Percentiles rank a stretch among this genome's conserved stretches.
Conservation (phyloP, 2,888 invertebrate species). For the Malthinus flaveolus region DNA sequence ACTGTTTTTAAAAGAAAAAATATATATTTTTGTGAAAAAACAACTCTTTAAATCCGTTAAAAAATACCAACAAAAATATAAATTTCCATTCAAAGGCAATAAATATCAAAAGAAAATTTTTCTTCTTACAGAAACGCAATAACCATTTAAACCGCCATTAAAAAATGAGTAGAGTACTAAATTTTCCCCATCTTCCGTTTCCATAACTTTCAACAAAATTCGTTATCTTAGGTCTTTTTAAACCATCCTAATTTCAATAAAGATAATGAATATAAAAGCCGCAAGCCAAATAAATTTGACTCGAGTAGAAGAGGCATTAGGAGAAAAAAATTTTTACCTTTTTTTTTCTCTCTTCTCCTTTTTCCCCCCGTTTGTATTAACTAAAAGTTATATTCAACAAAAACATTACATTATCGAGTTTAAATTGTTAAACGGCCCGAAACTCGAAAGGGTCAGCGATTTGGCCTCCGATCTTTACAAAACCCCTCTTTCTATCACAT, state of each 20-base stretch:
- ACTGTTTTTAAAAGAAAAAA: not conserved
- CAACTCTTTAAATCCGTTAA: not conserved
- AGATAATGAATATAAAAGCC: slow-evolving; percentile 6
- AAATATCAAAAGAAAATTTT: not conserved
- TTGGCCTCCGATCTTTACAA: slow-evolving; percentile 20
- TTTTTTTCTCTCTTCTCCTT: not conserved
- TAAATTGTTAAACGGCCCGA: slow-evolving; percentile 24
- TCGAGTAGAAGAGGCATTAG: not conserved
- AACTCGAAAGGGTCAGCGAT: slow-evolving; percentile 24
- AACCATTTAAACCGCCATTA: not conserved
- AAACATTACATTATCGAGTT: slow-evolving; percentile 18
- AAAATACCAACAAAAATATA: not conserved
- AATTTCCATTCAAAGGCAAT: not conserved
- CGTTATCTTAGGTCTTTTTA: slow-evolving; percentile 4
- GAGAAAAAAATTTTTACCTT: no score
- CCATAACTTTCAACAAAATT: slow-evolving; percentile 6
- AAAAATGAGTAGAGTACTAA: slow-evolving; percentile 3
- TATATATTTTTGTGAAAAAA: not conserved
- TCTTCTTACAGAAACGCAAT: slow-evolving; percentile 1
- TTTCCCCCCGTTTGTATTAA: slow-evolving; percentile 2
- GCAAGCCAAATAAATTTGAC: not conserved
- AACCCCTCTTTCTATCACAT: slow-evolving; percentile 11
- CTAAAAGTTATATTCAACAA: slow-evolving; percentile 14
- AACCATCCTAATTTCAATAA: slow-evolving; percentile 6
- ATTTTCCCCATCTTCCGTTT: slow-evolving; percentile 2